Evolutionary conservation across 2,797 vertebrate species (phyloP).

Genomic region (Rhincodon typus): DNA sequence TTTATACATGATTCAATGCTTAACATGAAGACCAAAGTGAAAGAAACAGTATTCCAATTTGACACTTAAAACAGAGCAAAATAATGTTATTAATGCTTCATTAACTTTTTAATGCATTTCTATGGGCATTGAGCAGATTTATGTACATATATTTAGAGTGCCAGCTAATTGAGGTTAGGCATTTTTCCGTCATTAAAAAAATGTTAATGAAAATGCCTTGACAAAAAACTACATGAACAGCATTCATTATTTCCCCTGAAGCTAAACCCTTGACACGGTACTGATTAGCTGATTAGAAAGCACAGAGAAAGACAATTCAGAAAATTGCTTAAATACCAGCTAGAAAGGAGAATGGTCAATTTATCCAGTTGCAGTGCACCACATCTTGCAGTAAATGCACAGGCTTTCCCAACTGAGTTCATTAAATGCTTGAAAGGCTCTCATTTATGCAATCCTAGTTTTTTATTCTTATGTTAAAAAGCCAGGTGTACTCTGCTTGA

Average conservation of each 20-base stretch:
- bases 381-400: slow-evolving; percentile 12
- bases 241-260: neutral
- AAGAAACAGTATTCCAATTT: neutral
- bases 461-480: neutral
- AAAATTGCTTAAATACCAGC: slow-evolving; percentile 10
- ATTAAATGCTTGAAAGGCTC: neutral
- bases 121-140: neutral
- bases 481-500: too few species aligned
- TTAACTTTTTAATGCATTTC: neutral
- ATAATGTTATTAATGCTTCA: neutral
- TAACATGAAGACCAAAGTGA: neutral
- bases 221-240: neutral
- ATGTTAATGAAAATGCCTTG: neutral
- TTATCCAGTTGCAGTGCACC: slow-evolving; percentile 29
- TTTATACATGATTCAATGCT: neutral
- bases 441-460: neutral
- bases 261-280: neutral
- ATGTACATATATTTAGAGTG: neutral
- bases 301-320: neutral
- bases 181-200: neutral
- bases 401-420: neutral
- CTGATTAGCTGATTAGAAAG: neutral
- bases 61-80: neutral
- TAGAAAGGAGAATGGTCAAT: slow-evolving; percentile 10
- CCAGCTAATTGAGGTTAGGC: neutral